These are phyloP conservation scores for Drosophila baimaii DNA, from an alignment of 1,140 invertebrate species.

Conservation along the genomic window DNA sequence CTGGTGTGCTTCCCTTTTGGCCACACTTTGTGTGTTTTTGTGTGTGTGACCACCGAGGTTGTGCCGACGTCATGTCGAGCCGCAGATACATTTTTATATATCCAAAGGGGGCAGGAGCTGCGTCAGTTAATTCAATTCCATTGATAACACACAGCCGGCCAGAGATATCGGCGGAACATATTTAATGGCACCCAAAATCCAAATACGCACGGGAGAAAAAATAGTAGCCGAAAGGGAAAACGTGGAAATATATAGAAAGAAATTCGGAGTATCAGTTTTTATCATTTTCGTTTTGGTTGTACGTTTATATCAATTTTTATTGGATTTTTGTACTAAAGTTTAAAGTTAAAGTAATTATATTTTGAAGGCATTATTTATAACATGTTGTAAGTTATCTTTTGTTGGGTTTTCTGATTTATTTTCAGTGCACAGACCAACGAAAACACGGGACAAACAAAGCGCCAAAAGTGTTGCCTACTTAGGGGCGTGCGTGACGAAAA, in stretches of 20 bases:
- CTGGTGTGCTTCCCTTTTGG: not conserved
- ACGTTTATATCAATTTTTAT: not conserved
- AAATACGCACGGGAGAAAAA: not conserved
- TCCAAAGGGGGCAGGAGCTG: constrained; percentile 34
- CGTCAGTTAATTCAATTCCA: constrained; percentile 50
- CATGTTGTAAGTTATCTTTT: not conserved
- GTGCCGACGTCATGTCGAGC: constrained; percentile 24
- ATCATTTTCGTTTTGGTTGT: not conserved
- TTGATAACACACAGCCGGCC: constrained; percentile 22
- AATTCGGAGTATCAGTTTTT: not conserved
- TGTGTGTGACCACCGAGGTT: constrained; percentile 11
- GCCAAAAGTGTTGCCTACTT: constrained; percentile 53
- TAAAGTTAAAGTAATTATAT: too few species aligned
- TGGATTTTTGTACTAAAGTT: too few species aligned
- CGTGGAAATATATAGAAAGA: not conserved
- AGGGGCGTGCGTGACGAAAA: constrained; percentile 59
- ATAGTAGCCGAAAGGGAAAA: not conserved
- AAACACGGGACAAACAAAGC: constrained; percentile 8
- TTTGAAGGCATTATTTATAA: too few species aligned
- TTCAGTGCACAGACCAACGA: constrained; percentile 7
- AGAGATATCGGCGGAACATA: constrained; percentile 29
- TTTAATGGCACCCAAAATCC: constrained; percentile 23
- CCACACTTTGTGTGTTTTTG: not conserved
- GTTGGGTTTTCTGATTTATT: not conserved
- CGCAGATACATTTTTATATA: constrained; percentile 8